Evolutionary conservation across 2,888 invertebrate genomes (phyloP), one percentile per base, ranked within the genome.

Genomic region (Cephus nigrinus): DNA sequence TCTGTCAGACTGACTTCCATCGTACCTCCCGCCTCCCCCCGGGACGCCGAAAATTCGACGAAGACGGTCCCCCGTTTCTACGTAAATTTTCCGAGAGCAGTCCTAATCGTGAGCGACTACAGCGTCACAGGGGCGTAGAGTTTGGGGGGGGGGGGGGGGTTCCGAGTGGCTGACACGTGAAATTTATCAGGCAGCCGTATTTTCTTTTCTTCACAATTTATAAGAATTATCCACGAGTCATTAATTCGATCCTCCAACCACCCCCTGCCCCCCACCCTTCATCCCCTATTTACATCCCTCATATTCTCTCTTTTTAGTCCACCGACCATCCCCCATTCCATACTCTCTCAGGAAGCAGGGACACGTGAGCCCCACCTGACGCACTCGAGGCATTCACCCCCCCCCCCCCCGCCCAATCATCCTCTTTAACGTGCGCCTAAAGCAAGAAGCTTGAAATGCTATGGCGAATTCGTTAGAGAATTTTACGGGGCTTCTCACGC

Each of bases 191-290:
- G 71, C 32, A 30, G 0, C 1, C 71, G 31, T 33, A 31, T 31
- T 71, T 71, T 71, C 71, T 71, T 71, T 31, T 31, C 71, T 31
- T 33, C 31, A 31, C 31, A 71, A 71, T 71, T 71, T 71, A 71
- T 71, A 71, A 31, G 71, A 71, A 71, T 71, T 71, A 71, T 71
- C 15, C 71, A 71, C 12, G 71, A 12, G 3, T 31, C 31, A 33
- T 31, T 33, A 33, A 71, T 12, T 71, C 55, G 9, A 55, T 55
- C 9, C 9, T 55, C 55, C 9, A 23, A 23, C 55, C 55, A 55
- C 5, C 55, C 34, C 2, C 15, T 2, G 5, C 1, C 5, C 36
- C 0, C 15, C 33, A 3, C 35, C 11, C 12, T 35, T 35, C 12
- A 1, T 3, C 35, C 35, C 35, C 35, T 35, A 12, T 11, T 12